phyloP scores from a whole-genome alignment of 2,797 vertebrate genomes.

The Onychomys torridus region DNA sequence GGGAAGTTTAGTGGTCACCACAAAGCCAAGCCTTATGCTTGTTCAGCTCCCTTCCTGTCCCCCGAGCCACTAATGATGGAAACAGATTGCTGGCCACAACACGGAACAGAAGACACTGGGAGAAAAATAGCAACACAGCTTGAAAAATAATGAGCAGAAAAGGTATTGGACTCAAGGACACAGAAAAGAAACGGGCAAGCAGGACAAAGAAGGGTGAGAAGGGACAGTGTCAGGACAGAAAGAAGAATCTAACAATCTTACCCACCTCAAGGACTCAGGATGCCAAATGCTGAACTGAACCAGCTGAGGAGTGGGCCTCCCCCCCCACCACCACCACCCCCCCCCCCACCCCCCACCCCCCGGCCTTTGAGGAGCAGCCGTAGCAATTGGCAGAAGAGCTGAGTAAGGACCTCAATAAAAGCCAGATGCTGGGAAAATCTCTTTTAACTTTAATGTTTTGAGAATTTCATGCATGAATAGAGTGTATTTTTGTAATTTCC shows the following conservation, averaged over 20 bases:
- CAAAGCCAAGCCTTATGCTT: neutral
- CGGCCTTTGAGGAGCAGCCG: neutral
- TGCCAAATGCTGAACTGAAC: neutral
- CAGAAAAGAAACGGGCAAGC: neutral
- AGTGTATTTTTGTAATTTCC: neutral
- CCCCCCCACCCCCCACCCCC: too few relatives aligned
- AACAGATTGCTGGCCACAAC: neutral
- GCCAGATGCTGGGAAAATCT: neutral
- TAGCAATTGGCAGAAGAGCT: neutral
- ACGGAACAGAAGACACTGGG: neutral
- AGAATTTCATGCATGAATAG: neutral
- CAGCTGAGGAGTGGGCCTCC: neutral
- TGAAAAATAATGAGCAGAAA: constrained; percentile 54
- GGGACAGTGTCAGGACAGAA: neutral
- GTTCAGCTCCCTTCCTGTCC: neutral
- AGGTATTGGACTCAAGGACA: neutral
- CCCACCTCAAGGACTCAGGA: neutral
- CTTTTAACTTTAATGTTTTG: neutral
- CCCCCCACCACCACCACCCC: too few relatives aligned
- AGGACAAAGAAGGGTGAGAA: neutral
- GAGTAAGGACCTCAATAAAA: neutral
- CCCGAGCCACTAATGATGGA: neutral
- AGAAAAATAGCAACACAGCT: neutral
- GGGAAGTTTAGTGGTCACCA: neutral
- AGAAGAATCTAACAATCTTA: neutral